phyloP scores from a whole-genome alignment of 2,888 invertebrate species.

The Rotaria magnacalcarata region DNA sequence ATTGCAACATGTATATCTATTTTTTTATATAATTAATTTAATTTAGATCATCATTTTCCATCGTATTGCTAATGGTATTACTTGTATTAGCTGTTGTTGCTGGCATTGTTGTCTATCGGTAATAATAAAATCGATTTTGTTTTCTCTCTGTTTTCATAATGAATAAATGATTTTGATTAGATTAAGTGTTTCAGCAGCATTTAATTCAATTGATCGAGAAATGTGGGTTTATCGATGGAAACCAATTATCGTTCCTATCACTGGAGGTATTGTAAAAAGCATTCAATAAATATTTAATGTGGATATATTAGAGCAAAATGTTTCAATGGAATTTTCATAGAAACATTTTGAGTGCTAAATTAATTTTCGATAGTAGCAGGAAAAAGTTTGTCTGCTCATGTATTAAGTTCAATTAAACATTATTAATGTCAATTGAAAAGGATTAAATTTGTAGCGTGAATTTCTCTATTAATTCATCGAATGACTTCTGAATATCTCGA shows the following conservation, averaged over 20 bases:
- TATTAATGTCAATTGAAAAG: no score
- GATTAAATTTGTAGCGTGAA: no score
- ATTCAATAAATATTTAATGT: no score
- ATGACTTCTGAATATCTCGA: no score
- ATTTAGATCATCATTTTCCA: slow-evolving; percentile 41
- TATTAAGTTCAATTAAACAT: no score
- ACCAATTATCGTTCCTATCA: background rate
- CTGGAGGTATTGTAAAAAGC: background rate
- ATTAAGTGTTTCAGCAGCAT: slow-evolving; percentile 19
- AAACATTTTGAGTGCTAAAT: no score
- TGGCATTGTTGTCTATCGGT: slow-evolving; percentile 85
- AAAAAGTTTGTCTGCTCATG: no score
- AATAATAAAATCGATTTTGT: background rate
- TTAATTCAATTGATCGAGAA: slow-evolving; percentile 3
- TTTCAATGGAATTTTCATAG: no score
- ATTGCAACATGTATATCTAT: no score
- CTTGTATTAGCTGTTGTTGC: slow-evolving; percentile 82
- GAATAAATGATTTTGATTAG: background rate
- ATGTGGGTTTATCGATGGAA: slow-evolving; percentile 30
- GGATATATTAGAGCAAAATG: no score
- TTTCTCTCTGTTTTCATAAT: background rate
- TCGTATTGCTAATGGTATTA: slow-evolving; percentile 52
- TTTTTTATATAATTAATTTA: background rate
- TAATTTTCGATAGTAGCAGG: no score
- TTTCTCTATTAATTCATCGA: no score